Conservation (phyloP, 2,797 vertebrate species). For the Ara ararauna region DNA sequence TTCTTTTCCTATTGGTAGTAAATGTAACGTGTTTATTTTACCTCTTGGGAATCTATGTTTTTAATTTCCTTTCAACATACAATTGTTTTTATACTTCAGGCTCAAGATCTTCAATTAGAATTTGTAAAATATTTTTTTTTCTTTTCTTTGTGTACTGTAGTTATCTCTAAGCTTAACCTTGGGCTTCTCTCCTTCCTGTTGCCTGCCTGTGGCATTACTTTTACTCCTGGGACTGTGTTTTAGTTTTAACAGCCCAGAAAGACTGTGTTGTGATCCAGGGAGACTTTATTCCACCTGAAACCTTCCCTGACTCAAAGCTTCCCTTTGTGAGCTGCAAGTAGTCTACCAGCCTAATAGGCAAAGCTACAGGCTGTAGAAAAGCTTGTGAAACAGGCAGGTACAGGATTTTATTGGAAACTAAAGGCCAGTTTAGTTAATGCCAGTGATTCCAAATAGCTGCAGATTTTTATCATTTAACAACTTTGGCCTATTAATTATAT, state of each 20-base stretch:
- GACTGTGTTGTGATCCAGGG: background rate
- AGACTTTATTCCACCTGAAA: background rate
- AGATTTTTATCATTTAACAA: background rate
- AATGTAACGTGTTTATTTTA: background rate
- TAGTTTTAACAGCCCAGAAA: background rate
- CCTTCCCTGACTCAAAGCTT: background rate
- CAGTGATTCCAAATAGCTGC: background rate
- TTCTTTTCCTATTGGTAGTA: background rate
- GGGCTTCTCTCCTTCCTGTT: background rate
- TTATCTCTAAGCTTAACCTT: conserved; percentile 14
- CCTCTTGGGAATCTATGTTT: background rate
- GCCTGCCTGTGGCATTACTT: background rate
- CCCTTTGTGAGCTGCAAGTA: background rate
- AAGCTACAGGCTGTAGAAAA: background rate
- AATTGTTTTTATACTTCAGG: background rate
- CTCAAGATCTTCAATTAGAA: background rate
- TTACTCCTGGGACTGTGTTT: background rate
- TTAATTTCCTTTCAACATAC: conserved; percentile 1
- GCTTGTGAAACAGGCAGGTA: background rate
- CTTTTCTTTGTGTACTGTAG: background rate
- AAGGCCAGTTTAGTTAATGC: background rate
- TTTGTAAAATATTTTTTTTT: background rate
- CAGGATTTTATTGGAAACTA: background rate
- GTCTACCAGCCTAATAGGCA: background rate
- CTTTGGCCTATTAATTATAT: background rate